Conservation (phyloP, 2,888 invertebrate species). For the Coenonympha arcania region DNA sequence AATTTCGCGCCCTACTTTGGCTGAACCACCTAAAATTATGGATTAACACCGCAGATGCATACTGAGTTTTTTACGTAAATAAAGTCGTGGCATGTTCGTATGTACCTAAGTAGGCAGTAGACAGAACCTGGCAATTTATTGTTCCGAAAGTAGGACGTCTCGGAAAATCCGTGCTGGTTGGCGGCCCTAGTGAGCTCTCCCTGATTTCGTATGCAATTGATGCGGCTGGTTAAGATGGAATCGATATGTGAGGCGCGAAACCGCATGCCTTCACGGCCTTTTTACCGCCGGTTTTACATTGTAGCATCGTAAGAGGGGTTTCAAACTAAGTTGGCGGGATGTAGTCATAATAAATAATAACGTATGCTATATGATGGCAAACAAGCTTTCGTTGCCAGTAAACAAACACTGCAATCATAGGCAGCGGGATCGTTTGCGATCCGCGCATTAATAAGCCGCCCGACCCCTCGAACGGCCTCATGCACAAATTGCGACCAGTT, state of each 20-base stretch:
- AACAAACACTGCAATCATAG: constrained; percentile 16
- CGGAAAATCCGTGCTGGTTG: neutral
- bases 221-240: constrained; percentile 53
- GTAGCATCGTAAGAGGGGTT: no score
- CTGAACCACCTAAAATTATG: no score
- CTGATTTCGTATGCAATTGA: constrained; percentile 53
- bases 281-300: constrained; percentile 32
- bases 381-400: constrained; percentile 11
- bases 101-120: neutral
- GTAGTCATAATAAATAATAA: no score
- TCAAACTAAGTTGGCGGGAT: no score
- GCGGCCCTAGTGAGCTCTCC: constrained; percentile 13
- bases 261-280: constrained; percentile 59
- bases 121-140: neutral
- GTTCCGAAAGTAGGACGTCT: neutral
- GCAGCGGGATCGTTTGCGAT: constrained; percentile 20
- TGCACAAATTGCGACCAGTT: constrained; percentile 67
- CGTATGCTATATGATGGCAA: neutral
- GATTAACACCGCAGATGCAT: no score
- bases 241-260: constrained; percentile 48
- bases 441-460: constrained; percentile 20
- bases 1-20: no score
- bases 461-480: constrained; percentile 27
- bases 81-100: no score
- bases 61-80: no score